Conservation (phyloP, 2,797 vertebrate genomes). For the Borostomias antarcticus region DNA sequence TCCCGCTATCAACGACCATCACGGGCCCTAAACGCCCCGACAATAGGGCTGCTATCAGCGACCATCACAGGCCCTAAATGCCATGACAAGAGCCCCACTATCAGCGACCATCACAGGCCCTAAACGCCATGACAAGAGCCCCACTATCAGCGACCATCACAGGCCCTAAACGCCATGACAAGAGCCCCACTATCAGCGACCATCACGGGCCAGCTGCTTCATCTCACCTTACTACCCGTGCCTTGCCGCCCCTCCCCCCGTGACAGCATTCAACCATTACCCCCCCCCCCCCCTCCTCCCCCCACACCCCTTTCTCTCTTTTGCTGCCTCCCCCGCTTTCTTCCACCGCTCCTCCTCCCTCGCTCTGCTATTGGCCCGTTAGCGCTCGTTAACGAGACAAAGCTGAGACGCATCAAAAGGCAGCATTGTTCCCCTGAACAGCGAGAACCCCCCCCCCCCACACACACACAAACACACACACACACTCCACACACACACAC, state of each 20-base stretch:
- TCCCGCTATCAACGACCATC: too few relatives aligned
- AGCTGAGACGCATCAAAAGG: conserved; percentile 72
- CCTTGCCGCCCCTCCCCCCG: too few relatives aligned
- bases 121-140: too few relatives aligned
- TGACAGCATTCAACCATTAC: background rate
- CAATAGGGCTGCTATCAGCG: too few relatives aligned
- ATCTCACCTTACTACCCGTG: background rate
- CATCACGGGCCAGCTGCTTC: background rate
- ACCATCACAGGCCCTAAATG: too few relatives aligned
- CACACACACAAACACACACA: conserved; percentile 25
- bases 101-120: too few relatives aligned
- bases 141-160: too few relatives aligned
- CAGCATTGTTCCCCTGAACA: conserved; percentile 70
- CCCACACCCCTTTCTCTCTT: conserved; percentile 34
- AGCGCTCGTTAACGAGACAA: conserved; percentile 68
- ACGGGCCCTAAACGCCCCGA: too few relatives aligned
- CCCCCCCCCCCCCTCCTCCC: conserved; percentile 27
- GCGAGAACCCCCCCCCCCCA: conserved; percentile 50
- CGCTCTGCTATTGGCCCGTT: conserved; percentile 45
- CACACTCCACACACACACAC: background rate
- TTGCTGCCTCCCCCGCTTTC: conserved; percentile 35
- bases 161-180: too few relatives aligned
- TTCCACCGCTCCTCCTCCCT: conserved; percentile 39
- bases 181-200: background rate
- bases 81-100: too few relatives aligned